Evolutionary conservation across 2,113 vertebrate genomes (phyloP).

Genomic region (Serinus canaria): DNA sequence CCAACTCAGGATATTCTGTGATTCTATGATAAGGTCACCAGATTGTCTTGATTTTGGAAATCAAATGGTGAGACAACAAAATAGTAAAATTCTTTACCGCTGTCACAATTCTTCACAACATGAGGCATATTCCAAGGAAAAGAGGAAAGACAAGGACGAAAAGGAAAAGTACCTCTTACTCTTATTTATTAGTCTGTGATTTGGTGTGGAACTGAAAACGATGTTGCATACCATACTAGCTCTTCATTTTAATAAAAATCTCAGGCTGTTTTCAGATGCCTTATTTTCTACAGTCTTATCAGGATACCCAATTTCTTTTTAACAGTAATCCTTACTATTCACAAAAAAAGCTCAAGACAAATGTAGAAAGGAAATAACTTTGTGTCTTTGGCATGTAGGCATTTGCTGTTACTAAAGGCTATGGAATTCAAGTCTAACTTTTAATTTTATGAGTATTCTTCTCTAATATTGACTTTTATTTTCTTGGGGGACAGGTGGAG

Average conservation of each 20-base stretch:
- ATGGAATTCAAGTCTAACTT: background rate
- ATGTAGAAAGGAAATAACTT: background rate
- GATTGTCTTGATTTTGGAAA: background rate
- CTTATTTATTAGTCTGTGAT: background rate
- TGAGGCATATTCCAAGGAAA: background rate
- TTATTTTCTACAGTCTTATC: background rate
- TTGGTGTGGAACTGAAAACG: background rate
- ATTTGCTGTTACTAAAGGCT: background rate
- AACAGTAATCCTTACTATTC: background rate
- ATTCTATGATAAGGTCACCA: background rate
- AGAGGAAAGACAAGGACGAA: accelerated
- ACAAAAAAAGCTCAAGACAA: background rate
- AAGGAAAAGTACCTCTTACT: background rate
- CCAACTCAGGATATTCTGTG: background rate
- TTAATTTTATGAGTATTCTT: background rate
- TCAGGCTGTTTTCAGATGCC: background rate
- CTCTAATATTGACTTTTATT: background rate
- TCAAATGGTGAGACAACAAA: background rate
- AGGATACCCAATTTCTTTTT: background rate
- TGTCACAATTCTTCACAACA: background rate
- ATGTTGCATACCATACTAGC: background rate
- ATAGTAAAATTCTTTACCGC: background rate
- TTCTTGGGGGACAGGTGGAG: background rate
- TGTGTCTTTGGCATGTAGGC: background rate
- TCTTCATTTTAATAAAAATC: background rate